A percentile compares a stretch with the other conserved stretches of the same genome.
Conservation (phyloP, 2,113 vertebrate species). For the Dasypus novemcinctus region DNA sequence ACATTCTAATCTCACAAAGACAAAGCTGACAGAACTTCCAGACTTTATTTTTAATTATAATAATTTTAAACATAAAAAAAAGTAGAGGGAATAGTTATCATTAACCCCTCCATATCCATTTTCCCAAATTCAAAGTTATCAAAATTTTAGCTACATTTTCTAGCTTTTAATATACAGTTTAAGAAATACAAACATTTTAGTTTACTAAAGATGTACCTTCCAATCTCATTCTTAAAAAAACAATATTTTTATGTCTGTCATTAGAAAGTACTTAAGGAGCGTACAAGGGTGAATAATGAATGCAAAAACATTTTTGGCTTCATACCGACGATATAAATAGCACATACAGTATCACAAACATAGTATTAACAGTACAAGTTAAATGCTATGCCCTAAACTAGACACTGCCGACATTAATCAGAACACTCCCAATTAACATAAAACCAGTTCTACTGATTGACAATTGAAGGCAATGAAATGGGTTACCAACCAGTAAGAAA, state of each 20-base stretch:
- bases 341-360: not conserved
- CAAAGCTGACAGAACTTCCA: not conserved
- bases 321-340: not conserved
- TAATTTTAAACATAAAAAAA: not conserved
- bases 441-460: not conserved
- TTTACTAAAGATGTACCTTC: not conserved
- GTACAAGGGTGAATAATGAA: not conserved
- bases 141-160: not conserved
- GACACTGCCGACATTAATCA: not conserved
- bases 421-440: not conserved
- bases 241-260: not conserved
- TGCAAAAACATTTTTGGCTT: not conserved
- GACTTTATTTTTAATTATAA: not conserved
- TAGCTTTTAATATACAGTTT: not conserved
- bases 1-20: slow-evolving; percentile 5
- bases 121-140: not conserved
- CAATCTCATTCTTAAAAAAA: not conserved
- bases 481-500: not conserved
- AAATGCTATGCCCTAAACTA: not conserved
- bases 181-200: not conserved
- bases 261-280: not conserved
- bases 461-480: not conserved
- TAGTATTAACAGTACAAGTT: not conserved
- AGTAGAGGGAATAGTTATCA: not conserved
- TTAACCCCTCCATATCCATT: not conserved